These are phyloP conservation scores for Ondatra zibethicus DNA, from an alignment of 2,113 vertebrate genomes.

Conservation along the genomic window DNA sequence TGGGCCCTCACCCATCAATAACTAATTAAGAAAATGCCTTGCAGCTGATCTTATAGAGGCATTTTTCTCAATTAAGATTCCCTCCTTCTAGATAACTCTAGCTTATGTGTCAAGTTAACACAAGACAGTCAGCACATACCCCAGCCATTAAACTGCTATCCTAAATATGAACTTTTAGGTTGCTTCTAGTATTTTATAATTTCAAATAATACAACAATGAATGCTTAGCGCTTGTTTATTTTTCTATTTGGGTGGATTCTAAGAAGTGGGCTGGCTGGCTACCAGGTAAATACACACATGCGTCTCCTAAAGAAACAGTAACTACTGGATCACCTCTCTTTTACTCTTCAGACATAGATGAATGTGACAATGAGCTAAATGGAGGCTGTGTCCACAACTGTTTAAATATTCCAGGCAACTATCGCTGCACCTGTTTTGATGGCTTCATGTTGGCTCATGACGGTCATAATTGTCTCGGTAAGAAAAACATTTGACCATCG, in stretches of 20 bases:
- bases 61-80: background rate
- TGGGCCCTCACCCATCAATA: background rate
- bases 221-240: background rate
- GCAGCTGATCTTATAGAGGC: too few species aligned
- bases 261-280: background rate
- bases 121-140: background rate
- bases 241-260: background rate
- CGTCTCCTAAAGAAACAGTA: conserved; percentile 62
- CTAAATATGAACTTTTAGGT: background rate
- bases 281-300: background rate
- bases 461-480: conserved; percentile 99
- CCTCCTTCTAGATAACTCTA: background rate
- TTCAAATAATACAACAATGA: background rate
- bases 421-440: conserved; percentile 97
- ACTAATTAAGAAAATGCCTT: background rate
- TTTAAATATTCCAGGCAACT: conserved; percentile 98
- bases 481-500: conserved; percentile 70
- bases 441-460: conserved; percentile 97
- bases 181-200: conserved; percentile 21
- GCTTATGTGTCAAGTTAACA: background rate
- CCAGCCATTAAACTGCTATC: background rate
- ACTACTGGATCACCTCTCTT: conserved; percentile 82
- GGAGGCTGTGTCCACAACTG: conserved; percentile 99
- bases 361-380: conserved; percentile 95
- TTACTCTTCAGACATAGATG: conserved; percentile 93